phyloP scores from a whole-genome alignment of 2,888 invertebrate genomes.

The Volucella bombylans region DNA sequence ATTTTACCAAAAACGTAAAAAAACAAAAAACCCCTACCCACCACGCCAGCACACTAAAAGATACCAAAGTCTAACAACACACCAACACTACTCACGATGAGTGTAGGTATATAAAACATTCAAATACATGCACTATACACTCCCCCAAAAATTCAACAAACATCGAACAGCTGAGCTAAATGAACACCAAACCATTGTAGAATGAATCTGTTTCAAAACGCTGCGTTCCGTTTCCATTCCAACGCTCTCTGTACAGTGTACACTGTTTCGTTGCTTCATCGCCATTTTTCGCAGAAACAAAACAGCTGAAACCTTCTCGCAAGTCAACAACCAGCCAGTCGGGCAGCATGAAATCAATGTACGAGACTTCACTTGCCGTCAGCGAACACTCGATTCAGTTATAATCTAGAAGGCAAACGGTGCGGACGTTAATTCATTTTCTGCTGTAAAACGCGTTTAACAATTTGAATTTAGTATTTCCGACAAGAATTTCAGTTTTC shows the following conservation, averaged over 20 bases:
- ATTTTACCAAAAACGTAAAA: too few species aligned
- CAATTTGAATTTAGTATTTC: constrained; percentile 48
- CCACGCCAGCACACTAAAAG: constrained; percentile 19
- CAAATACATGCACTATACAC: too few species aligned
- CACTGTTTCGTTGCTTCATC: too few species aligned
- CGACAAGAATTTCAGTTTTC: constrained; percentile 14
- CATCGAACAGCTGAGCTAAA: constrained; percentile 57
- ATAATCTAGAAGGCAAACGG: constrained; percentile 36
- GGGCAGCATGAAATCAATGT: constrained; percentile 44
- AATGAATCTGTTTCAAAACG: constrained; percentile 13
- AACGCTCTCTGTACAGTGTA: too few species aligned
- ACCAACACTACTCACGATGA: background rate
- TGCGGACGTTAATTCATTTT: constrained; percentile 53
- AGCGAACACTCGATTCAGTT: constrained; percentile 47
- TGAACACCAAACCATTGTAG: constrained; percentile 20
- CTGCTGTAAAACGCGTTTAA: constrained; percentile 51
- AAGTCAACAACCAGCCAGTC: constrained; percentile 39
- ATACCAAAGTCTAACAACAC: background rate
- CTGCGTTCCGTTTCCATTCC: constrained; percentile 40
- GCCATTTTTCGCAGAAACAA: constrained; percentile 17
- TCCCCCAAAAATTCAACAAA: too few species aligned
- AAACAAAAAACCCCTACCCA: too few species aligned
- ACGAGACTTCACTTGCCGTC: constrained; percentile 43
- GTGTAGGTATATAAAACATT: too few species aligned
- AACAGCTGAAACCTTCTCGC: constrained; percentile 48